A percentile compares a stretch with the other conserved stretches of the same genome.
phyloP scores from a whole-genome alignment of 2,113 vertebrate species.

The Erythrolamprus reginae region DNA sequence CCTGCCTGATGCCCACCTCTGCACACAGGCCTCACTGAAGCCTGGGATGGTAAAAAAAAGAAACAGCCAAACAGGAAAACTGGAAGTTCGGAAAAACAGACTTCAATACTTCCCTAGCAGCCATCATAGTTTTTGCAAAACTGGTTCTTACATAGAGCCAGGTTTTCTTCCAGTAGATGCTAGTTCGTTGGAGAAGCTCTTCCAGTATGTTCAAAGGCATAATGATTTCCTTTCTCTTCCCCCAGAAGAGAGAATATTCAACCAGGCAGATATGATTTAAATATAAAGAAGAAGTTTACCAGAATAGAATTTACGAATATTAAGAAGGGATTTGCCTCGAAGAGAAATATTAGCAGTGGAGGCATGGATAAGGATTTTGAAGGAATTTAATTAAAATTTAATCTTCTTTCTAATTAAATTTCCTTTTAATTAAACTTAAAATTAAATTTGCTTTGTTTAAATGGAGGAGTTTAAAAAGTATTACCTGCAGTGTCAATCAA shows the following conservation, averaged over 20 bases:
- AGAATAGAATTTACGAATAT: constrained; percentile 80
- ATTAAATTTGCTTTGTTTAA: constrained; percentile 79
- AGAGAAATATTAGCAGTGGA: constrained; percentile 79
- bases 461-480: constrained; percentile 77
- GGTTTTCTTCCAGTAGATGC: constrained; percentile 48
- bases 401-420: constrained; percentile 83
- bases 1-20: too few species aligned
- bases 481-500: constrained; percentile 76
- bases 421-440: constrained; percentile 82
- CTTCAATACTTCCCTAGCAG: neutral
- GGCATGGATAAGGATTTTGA: constrained; percentile 74
- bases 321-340: constrained; percentile 78
- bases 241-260: constrained; percentile 65
- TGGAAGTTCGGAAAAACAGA: too few species aligned
- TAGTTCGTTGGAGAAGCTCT: constrained; percentile 57
- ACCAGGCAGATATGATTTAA: constrained; percentile 72
- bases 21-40: too few species aligned
- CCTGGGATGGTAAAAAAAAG: too few species aligned
- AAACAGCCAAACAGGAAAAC: too few species aligned
- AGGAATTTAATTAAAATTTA: constrained; percentile 83
- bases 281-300: constrained; percentile 72
- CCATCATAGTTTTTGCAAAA: constrained; percentile 48
- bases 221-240: constrained; percentile 59
- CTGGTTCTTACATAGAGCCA: constrained; percentile 2
- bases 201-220: constrained; percentile 69